Evolutionary conservation across 2,113 vertebrate species (phyloP), one percentile per base, ranked within the genome.

Genomic region (Garra rufa): DNA sequence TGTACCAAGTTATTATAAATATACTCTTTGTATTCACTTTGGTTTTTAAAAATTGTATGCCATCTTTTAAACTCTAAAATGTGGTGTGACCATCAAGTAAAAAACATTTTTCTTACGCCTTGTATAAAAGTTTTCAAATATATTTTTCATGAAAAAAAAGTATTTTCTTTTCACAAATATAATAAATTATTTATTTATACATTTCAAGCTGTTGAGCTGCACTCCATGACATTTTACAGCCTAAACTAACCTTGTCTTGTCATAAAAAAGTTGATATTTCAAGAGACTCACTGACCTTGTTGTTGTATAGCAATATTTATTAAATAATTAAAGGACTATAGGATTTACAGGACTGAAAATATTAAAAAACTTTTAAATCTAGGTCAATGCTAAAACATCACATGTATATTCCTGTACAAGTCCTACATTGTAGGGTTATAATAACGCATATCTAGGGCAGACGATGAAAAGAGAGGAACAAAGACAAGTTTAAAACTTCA

Each of bases 321-420:
- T 52, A 30, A 6, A 30, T 7, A 50, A 6, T 65, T 9, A 30
- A 19, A 21, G 21, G 52, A 55, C 19, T 28, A 57, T 76, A 19
- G 14, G 2, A 55, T 19, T 2, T 6, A 28, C 26, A 19, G 10
- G 30, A 76, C 4, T 30, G 21, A 52, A 57, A 5, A 15, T 41
- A 55, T 59, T 13, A 34, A 5, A 59, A 59, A 9, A 50, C 26
- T 76, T 65, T 46, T 3, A 67, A 24, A 76, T 67, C 43, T 50
- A 63, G 71, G 73, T 50, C 59, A 76, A 55, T 78, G 59, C 55
- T 52, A 83, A 43, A 57, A 78, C 14, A 41, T 76, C 73, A 57
- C n/a, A 78, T 44, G 17, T 30, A 19, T 69, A 57, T 55, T 61
- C 19, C 9, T 67, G 46, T 41, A 69, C 6, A 65, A 84, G 63